Percentiles rank a stretch among this genome's conserved stretches.
These are phyloP conservation scores for Ceyx margarethae DNA, from an alignment of 2,113 vertebrate species.

Conservation along the genomic window DNA sequence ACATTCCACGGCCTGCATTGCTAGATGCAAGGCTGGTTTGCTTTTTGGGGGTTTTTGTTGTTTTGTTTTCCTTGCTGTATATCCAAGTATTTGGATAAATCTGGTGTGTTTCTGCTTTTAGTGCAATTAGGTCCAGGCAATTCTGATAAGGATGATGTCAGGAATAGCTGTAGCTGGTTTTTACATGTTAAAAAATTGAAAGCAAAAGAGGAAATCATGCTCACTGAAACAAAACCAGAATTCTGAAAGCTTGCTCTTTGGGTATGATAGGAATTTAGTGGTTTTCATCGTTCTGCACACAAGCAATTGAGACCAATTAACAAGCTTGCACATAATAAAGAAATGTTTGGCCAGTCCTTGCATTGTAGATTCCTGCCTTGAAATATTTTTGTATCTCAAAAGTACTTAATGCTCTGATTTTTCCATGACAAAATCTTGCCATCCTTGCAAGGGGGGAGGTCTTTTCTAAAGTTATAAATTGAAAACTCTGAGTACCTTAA, in stretches of 20 bases:
- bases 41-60: background rate
- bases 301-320: background rate
- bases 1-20: background rate
- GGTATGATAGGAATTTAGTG: background rate
- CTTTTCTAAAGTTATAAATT: background rate
- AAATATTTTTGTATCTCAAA: constrained; percentile 23
- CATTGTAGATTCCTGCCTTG: background rate
- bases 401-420: background rate
- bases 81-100: background rate
- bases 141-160: background rate
- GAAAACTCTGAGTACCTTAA: background rate
- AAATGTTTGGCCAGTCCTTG: background rate
- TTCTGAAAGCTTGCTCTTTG: background rate
- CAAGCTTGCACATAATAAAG: background rate
- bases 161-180: background rate
- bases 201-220: background rate
- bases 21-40: background rate
- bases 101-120: background rate
- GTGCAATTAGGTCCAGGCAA: background rate
- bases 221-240: background rate
- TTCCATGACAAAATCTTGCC: background rate
- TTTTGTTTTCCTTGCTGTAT: background rate
- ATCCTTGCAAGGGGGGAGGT: background rate
- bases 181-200: background rate
- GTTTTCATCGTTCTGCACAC: background rate